Percentiles rank a stretch among this genome's conserved stretches.
phyloP scores from a whole-genome alignment of 2,888 invertebrate genomes.

The Emmelina monodactyla region DNA sequence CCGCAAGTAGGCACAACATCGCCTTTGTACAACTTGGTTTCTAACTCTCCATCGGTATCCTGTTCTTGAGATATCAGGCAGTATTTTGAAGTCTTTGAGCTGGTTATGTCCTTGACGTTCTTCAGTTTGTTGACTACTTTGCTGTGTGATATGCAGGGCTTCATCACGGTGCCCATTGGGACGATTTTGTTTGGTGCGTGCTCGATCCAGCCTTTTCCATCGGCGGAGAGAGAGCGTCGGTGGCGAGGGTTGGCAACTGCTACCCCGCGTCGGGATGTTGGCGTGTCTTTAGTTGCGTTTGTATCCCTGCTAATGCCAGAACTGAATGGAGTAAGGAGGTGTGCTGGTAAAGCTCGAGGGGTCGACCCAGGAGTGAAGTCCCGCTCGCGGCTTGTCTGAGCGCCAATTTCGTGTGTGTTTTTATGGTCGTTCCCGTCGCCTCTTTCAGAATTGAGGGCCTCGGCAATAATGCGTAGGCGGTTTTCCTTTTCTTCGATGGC shows the following conservation, averaged over 20 bases:
- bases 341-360: constrained; percentile 50
- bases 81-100: constrained; percentile 81
- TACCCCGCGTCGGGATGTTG: constrained; percentile 63
- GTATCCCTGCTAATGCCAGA: constrained; percentile 23
- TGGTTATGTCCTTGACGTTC: constrained; percentile 77
- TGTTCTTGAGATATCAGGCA: constrained; percentile 92
- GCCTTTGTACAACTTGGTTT: constrained; percentile 93
- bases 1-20: constrained; percentile 93
- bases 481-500: constrained; percentile 53
- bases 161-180: constrained; percentile 87
- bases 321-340: constrained; percentile 49
- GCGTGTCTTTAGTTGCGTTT: constrained; percentile 26
- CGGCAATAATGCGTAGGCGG: constrained; percentile 46
- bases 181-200: constrained; percentile 83
- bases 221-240: constrained; percentile 83
- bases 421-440: constrained; percentile 4
- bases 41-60: constrained; percentile 90
- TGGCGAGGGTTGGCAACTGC: constrained; percentile 77
- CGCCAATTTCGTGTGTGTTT: constrained; percentile 33
- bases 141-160: constrained; percentile 82
- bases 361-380: constrained; percentile 54
- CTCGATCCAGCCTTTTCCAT: constrained; percentile 83
- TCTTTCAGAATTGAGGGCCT: constrained; percentile 27
- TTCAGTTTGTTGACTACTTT: constrained; percentile 86
- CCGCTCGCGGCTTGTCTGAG: constrained; percentile 33